Base-by-base conservation (phyloP, 2,888 invertebrate genomes). In the Phragmatobia fuliginosa region DNA sequence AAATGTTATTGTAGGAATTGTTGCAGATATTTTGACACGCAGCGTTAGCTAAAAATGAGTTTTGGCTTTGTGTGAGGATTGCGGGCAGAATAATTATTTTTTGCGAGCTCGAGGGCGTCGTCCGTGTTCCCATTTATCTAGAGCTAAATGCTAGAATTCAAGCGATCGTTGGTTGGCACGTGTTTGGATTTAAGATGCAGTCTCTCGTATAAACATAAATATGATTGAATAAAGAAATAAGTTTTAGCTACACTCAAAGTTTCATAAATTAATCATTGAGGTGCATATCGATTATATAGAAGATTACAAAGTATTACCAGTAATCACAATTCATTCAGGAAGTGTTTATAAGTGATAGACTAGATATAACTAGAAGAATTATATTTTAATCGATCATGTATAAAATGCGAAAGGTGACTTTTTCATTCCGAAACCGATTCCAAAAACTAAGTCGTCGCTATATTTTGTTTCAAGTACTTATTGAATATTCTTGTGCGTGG, bases 51-150 rank as follows among this genome's bases (percentile, higher is more conserved):
- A 84, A 88, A 88, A 87, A 86, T 87, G 85, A 83, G 82, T 88
- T 88, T 86, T 83, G 84, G 84, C 87, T 87, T 87, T 87, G 87
- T 86, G 84, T 82, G 84, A 80, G 85, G 81, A 85, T 83, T 87
- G 88, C 84, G 86, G 82, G 82, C 82, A 81, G 85, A 86, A 88
- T 88, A 88, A 89, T 90, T 88, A 87, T 89, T 90, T 90, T 90
- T 90, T 88, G 83, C 83, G 76, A 79, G 83, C 84, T 79, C 77
- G 85, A 76, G 81, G 82, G 83, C 82, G 82, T 72, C 79, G 82
- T 83, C 82, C 83, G 83, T 86, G 85, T 87, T 85, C 84, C 85
- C 87, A 88, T 91, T 90, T 90, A 88, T 89, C 84, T 88, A 75
- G 75, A 86, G 86, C 82, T 88, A 90, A 89, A 90, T 87, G 86